These are phyloP conservation scores for Morpho deidamia DNA, from an alignment of 2,888 invertebrate genomes.

Conservation along the genomic window DNA sequence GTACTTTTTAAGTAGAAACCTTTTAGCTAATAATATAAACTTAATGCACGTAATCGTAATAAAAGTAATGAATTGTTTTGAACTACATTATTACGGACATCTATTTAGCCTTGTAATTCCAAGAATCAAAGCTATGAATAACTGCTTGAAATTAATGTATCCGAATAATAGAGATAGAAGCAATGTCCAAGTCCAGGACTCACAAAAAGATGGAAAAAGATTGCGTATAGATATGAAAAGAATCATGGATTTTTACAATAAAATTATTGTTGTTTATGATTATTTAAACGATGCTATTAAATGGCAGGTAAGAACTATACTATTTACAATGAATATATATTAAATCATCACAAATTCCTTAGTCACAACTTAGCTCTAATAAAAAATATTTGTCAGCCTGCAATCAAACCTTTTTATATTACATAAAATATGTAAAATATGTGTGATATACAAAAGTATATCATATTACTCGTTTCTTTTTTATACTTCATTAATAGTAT, in stretches of 20 bases:
- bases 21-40: neutral
- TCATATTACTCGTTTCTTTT: too few relatives aligned
- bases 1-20: neutral
- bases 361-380: too few relatives aligned
- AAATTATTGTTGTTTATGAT: constrained; percentile 23
- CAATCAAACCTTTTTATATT: too few relatives aligned
- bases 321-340: too few relatives aligned
- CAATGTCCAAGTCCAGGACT: neutral
- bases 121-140: constrained; percentile 16
- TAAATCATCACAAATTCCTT: too few relatives aligned
- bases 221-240: constrained; percentile 11
- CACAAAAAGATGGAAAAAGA: neutral
- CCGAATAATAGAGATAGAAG: constrained; percentile 1
- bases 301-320: constrained; percentile 24
- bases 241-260: constrained; percentile 22
- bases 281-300: constrained; percentile 24
- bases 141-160: constrained; percentile 12
- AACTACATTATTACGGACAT: constrained; percentile 23
- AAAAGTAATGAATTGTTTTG: constrained; percentile 13
- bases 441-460: too few relatives aligned
- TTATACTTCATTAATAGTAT: too few relatives aligned
- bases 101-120: constrained; percentile 17
- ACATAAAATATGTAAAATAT: too few relatives aligned
- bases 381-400: too few relatives aligned
- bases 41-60: neutral